phyloP scores from a whole-genome alignment of 23 tunicate genomes.

The Phallusia fumigata region DNA sequence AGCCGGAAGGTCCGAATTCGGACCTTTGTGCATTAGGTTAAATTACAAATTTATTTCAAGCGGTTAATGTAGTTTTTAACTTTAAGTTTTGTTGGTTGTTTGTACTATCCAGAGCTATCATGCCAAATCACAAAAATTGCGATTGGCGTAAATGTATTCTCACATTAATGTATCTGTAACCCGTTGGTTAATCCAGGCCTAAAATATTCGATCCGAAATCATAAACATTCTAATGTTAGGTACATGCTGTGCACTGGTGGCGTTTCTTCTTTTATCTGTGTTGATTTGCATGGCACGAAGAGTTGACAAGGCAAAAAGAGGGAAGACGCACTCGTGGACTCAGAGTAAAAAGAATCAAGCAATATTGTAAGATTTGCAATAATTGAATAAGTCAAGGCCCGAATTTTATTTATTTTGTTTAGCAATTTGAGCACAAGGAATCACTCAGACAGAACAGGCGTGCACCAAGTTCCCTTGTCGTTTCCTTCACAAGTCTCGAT shows the following conservation, averaged over 20 bases:
- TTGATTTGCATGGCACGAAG: not conserved
- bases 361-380: not conserved
- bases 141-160: too few species aligned
- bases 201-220: too few species aligned
- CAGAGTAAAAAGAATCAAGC: not conserved
- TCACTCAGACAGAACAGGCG: not conserved
- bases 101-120: too few species aligned
- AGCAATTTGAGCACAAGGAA: not conserved
- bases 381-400: too few species aligned
- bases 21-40: too few species aligned
- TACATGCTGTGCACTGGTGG: not conserved
- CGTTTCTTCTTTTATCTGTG: not conserved
- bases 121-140: too few species aligned
- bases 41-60: too few species aligned
- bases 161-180: too few species aligned
- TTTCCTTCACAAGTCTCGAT: constrained; percentile 3
- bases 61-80: too few species aligned
- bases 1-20: too few species aligned
- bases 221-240: not conserved
- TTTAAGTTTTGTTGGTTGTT: too few species aligned
- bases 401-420: not conserved
- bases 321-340: not conserved
- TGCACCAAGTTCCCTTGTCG: not conserved
- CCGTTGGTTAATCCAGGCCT: too few species aligned
- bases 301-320: not conserved